Base-by-base conservation (phyloP, 2,888 invertebrate species). In the Hyles lineata region DNA sequence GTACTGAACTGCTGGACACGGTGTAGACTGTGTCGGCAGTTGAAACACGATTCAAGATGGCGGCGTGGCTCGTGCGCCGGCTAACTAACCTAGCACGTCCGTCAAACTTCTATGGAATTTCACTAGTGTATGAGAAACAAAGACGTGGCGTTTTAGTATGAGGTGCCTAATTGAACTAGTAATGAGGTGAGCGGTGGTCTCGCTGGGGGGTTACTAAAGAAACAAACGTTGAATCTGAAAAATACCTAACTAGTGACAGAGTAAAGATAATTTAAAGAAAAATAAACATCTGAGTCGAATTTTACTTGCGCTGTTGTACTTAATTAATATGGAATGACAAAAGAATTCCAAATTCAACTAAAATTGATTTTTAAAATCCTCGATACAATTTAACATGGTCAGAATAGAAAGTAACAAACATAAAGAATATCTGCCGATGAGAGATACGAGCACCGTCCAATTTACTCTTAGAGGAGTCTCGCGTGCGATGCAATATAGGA, bases 91-190 rank as follows among this genome's bases (percentile, higher is more conserved):
- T 79, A 77, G 82, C 87, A 87, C 83, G 85, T 82, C 78, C 83
- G 85, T 84, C 86, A 85, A 87, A 80, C 78, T 80, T 74, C 80
- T 75, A 78, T 81, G 88, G 90, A 88, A 91, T 91, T 90, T 90
- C 89, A 87, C 88, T 83, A 73, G 83, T 81, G 85, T 80, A 85
- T 82, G 89, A 87, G 86, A 89, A 90, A 87, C 87, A 89, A 85
- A 87, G 88, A 83, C 83, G 81, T 80, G 78, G 80, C 74, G 79
- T 82, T 85, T 90, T 90, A 91, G 90, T 86, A 81, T 79, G 79
- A 76, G 78, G 74, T 80, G 79, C 83, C 90, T 90, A 90, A 90
- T 89, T 88, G 87, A 80, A 80, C 78, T 76, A 77, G 83, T 86
- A 89, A 88, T 85, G 83, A 85, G 82, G 73, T 74, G 73, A 75